Conservation (phyloP, 2,797 vertebrate genomes). For the Thripadectes ignobilis region DNA sequence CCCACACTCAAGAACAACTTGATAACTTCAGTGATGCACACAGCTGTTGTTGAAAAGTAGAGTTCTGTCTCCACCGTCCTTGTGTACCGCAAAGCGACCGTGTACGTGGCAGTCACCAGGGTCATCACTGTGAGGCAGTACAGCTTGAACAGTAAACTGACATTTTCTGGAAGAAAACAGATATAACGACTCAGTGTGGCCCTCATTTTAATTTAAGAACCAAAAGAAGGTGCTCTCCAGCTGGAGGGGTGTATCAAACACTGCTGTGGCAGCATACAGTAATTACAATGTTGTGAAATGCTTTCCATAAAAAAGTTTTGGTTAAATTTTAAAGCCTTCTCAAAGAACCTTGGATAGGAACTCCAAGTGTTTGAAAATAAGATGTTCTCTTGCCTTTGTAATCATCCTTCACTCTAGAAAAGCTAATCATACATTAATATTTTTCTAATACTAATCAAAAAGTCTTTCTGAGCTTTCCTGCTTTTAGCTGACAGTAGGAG, state of each 20-base stretch:
- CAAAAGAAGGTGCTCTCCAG: neutral
- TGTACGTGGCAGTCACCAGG: constrained; percentile 91
- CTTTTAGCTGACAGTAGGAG: neutral
- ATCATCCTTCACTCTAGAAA: neutral
- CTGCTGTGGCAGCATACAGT: neutral
- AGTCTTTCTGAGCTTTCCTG: neutral
- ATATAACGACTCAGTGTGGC: neutral
- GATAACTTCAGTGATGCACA: constrained; percentile 90
- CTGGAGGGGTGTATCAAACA: neutral
- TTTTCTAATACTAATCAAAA: neutral
- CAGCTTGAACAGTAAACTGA: constrained; percentile 89
- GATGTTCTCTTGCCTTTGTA: neutral
- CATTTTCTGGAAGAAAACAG: constrained; percentile 81
- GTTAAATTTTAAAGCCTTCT: neutral
- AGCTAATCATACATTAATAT: neutral
- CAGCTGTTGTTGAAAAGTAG: constrained; percentile 94
- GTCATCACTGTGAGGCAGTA: constrained; percentile 98
- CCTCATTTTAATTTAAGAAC: neutral
- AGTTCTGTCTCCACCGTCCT: constrained; percentile 83
- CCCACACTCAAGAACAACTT: constrained; percentile 89
- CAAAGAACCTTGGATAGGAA: neutral
- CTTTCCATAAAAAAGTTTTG: neutral
- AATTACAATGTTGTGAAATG: neutral
- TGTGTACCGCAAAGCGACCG: constrained; percentile 88
- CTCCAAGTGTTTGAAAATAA: neutral